phyloP scores from a whole-genome alignment of 2,113 vertebrate genomes.

The Monopterus albus region DNA sequence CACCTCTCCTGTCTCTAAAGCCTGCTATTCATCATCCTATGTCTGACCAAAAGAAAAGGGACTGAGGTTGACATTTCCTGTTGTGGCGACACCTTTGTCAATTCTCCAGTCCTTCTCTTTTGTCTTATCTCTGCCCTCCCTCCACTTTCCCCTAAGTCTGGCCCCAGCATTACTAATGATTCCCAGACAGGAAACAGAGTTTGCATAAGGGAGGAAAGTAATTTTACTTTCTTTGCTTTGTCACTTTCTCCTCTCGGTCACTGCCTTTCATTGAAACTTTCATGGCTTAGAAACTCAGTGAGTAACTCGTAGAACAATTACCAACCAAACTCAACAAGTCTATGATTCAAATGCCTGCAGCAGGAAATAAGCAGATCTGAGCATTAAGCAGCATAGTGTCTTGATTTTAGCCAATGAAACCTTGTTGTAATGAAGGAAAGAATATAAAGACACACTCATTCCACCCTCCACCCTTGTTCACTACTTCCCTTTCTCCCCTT shows the following conservation, averaged over 20 bases:
- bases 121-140: constrained; percentile 40
- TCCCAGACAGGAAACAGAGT: constrained; percentile 76
- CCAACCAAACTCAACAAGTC: background rate
- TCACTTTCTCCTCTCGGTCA: constrained; percentile 47
- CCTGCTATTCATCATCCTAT: constrained; percentile 52
- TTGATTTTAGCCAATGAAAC: constrained; percentile 13
- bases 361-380: background rate
- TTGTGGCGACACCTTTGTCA: constrained; percentile 48
- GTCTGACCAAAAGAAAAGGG: constrained; percentile 30
- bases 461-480: constrained; percentile 8
- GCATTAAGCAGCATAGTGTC: background rate
- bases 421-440: constrained; percentile 3
- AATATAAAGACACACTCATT: constrained; percentile 5
- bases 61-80: constrained; percentile 62
- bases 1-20: constrained; percentile 17
- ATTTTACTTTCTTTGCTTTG: constrained; percentile 51
- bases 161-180: constrained; percentile 70
- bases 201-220: constrained; percentile 48
- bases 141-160: constrained; percentile 24
- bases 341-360: constrained; percentile 2
- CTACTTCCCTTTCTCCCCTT: constrained; percentile 12
- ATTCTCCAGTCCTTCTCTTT: constrained; percentile 45
- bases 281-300: constrained; percentile 8
- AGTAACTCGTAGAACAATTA: background rate
- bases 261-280: constrained; percentile 27